phyloP scores from a whole-genome alignment of 2,113 vertebrate species.

The Suricata suricatta region DNA sequence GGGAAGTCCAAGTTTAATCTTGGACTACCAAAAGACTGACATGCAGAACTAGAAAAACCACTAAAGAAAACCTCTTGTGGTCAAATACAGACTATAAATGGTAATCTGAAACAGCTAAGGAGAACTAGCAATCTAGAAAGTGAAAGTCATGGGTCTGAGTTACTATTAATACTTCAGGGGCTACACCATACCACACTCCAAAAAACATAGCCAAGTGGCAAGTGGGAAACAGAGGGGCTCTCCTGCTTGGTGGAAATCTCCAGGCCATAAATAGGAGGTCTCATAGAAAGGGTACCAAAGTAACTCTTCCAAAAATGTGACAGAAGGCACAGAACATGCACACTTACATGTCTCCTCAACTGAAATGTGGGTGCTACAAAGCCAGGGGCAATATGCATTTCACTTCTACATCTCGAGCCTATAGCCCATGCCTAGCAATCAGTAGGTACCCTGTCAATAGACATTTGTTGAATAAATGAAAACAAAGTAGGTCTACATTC shows the following conservation, averaged over 20 bases:
- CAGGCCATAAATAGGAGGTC: background rate
- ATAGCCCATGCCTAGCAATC: background rate
- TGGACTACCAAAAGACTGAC: background rate
- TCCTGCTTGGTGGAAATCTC: background rate
- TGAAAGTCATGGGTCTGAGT: background rate
- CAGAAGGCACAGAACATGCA: background rate
- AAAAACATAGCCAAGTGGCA: background rate
- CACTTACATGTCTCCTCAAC: background rate
- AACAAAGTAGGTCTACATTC: background rate
- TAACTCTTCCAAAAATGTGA: background rate
- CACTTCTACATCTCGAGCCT: background rate
- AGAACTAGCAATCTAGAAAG: constrained; percentile 11
- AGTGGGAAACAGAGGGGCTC: background rate
- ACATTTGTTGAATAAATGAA: background rate
- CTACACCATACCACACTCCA: background rate
- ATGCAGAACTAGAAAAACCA: background rate
- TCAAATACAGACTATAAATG: background rate
- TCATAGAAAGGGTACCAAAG: background rate
- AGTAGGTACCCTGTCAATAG: background rate
- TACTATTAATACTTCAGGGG: background rate
- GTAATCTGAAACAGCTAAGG: background rate
- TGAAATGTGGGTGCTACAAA: background rate
- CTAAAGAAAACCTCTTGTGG: background rate
- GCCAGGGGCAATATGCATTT: background rate
- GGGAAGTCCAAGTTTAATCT: background rate